Evolutionary conservation across 1,140 invertebrate genomes (phyloP).

Genomic region (Anadara kagoshimensis): DNA sequence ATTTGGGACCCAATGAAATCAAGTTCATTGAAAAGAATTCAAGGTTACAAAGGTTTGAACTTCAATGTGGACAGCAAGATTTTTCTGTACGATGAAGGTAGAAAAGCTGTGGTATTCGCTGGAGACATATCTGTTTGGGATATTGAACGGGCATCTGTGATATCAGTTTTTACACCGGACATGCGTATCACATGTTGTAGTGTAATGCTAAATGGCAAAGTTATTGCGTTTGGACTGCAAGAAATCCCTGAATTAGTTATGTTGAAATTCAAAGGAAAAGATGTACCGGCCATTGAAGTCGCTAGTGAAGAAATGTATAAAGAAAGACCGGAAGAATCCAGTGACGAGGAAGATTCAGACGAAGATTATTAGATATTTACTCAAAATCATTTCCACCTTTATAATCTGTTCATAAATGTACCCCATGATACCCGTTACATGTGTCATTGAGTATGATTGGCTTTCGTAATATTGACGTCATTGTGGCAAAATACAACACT

Average conservation of each 20-base stretch:
- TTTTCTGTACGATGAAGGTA: constrained; percentile 61
- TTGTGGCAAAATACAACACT: no score
- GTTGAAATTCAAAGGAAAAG: constrained; percentile 70
- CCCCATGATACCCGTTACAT: no score
- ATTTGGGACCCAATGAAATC: constrained; percentile 68
- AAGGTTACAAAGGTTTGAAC: constrained; percentile 57
- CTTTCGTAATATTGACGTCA: no score
- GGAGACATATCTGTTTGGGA: constrained; percentile 72
- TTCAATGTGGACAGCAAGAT: constrained; percentile 63
- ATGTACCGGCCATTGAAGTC: constrained; percentile 39
- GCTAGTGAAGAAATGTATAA: constrained; percentile 61
- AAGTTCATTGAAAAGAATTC: constrained; percentile 50
- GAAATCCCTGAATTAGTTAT: constrained; percentile 78
- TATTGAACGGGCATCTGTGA: constrained; percentile 78
- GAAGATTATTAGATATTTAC: constrained; percentile 16
- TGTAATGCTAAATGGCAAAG: constrained; percentile 82
- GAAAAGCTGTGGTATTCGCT: constrained; percentile 65
- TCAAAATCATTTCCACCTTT: neutral
- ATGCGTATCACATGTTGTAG: constrained; percentile 84
- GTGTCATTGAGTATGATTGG: no score
- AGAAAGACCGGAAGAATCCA: constrained; percentile 58
- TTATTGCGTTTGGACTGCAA: constrained; percentile 80
- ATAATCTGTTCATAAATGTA: no score
- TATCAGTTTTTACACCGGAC: constrained; percentile 86
- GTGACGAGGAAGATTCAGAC: constrained; percentile 65